phyloP scores from a whole-genome alignment of 2,888 invertebrate species.

The Hipparchia semele region DNA sequence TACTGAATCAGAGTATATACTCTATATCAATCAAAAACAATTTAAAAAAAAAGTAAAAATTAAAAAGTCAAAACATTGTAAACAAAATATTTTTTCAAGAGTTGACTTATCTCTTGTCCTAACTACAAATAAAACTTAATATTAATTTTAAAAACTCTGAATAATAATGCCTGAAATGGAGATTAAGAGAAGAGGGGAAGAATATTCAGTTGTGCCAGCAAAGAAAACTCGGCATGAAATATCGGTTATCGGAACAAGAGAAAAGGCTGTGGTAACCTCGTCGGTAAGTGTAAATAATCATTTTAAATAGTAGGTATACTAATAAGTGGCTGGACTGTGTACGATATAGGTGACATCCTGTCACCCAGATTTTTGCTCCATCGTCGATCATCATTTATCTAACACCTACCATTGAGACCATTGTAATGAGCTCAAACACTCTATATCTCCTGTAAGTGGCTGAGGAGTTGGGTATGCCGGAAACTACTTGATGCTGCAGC shows the following conservation, averaged over 20 bases:
- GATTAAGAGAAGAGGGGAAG: slow-evolving; percentile 85
- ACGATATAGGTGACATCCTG: no score
- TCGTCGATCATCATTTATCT: no score
- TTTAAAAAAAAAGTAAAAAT: neutral
- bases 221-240: slow-evolving; percentile 89
- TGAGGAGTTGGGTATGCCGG: no score
- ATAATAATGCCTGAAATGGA: slow-evolving; percentile 76
- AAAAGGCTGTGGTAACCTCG: slow-evolving; percentile 88
- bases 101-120: no score
- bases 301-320: no score
- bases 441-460: no score
- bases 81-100: neutral
- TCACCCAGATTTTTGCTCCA: no score
- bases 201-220: slow-evolving; percentile 82
- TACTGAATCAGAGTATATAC: neutral
- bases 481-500: no score
- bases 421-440: no score
- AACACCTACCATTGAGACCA: no score
- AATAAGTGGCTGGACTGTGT: no score
- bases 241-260: slow-evolving; percentile 87
- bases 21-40: neutral
- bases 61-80: slow-evolving; percentile 25
- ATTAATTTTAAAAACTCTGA: slow-evolving; percentile 10
- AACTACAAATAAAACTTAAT: no score
- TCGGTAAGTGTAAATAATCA: slow-evolving; percentile 79